Conservation (phyloP, 2,888 invertebrate genomes). For the Augochlorella aurata region DNA sequence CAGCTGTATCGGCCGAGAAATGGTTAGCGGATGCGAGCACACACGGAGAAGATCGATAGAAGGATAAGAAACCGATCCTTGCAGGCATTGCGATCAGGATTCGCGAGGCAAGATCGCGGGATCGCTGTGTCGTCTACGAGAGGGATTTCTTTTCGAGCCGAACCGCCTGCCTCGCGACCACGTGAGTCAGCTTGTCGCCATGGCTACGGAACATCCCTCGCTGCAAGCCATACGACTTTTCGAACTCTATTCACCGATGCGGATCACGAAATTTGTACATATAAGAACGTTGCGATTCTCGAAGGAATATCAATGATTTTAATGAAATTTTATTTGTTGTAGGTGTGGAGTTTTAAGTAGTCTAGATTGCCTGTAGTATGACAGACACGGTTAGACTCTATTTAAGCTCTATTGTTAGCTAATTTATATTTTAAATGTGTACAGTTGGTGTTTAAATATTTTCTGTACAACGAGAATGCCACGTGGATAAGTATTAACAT, state of each 20-base stretch:
- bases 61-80: neutral
- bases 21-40: neutral
- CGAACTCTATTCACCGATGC: neutral
- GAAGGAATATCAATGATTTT: too few relatives aligned
- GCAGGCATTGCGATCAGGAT: neutral
- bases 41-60: neutral
- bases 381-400: too few relatives aligned
- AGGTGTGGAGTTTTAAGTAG: too few relatives aligned
- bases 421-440: too few relatives aligned
- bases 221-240: neutral
- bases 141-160: neutral
- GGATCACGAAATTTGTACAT: too few relatives aligned
- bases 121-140: neutral
- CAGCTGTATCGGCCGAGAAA: neutral
- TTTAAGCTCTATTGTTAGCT: too few relatives aligned
- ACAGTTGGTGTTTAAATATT: too few relatives aligned
- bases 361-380: too few relatives aligned
- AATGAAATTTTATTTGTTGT: too few relatives aligned
- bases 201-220: conserved; percentile 64
- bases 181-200: conserved; percentile 69
- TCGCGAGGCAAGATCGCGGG: neutral
- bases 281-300: too few relatives aligned
- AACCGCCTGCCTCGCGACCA: conserved; percentile 14
- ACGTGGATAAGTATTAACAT: too few relatives aligned
- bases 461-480: too few relatives aligned